Percentiles rank a stretch among this genome's conserved stretches.
Evolutionary conservation across 2,113 vertebrate genomes (phyloP).

Genomic region (Rhynchomys soricoides): DNA sequence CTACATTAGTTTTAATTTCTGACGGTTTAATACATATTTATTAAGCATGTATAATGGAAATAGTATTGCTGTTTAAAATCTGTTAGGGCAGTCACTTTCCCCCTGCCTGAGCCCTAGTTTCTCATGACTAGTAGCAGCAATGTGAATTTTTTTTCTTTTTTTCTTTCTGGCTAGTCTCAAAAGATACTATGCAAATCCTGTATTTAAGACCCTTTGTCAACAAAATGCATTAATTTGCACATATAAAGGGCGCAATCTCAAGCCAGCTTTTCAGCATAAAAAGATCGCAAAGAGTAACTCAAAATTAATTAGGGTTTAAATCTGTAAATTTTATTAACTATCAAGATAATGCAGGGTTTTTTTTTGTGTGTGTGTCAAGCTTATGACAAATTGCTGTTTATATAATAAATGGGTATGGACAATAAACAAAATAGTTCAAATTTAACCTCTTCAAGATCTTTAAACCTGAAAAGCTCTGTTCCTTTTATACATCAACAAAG

Average conservation of each 20-base stretch:
- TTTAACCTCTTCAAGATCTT: background rate
- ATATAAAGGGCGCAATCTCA: background rate
- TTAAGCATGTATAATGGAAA: background rate
- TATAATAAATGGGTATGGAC: background rate
- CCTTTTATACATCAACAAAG: background rate
- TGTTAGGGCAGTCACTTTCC: background rate
- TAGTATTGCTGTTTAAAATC: background rate
- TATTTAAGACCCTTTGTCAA: background rate
- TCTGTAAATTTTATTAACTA: background rate
- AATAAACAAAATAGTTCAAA: background rate
- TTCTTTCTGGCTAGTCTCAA: background rate
- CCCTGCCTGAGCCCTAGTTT: background rate
- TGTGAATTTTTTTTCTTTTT: background rate
- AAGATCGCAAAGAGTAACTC: slow-evolving; percentile 28
- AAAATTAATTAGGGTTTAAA: slow-evolving; percentile 12
- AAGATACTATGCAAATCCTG: background rate
- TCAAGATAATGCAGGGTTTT: background rate
- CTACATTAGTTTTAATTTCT: background rate
- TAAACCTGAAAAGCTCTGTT: background rate
- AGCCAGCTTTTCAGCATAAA: background rate
- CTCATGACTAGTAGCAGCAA: background rate
- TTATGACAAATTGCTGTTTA: background rate
- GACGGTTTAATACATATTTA: background rate
- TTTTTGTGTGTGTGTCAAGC: background rate
- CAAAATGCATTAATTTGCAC: slow-evolving; percentile 2